Conservation (phyloP, 2,797 vertebrate genomes). For the Trachurus trachurus region DNA sequence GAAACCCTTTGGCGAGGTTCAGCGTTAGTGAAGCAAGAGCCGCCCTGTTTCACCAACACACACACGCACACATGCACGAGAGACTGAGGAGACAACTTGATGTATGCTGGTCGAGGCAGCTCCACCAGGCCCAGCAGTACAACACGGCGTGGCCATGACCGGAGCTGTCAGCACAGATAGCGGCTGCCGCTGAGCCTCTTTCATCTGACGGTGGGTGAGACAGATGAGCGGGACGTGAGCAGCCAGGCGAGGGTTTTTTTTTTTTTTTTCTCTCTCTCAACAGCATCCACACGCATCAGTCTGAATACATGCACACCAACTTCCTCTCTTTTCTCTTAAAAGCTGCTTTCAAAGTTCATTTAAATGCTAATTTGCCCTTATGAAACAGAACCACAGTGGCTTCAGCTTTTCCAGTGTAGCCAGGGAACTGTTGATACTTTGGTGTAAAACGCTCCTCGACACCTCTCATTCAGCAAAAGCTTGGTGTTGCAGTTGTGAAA, state of each 20-base stretch:
- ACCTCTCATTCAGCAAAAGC: neutral
- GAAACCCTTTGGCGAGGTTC: constrained; percentile 7
- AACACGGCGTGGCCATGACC: constrained; percentile 1
- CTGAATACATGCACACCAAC: constrained; percentile 14
- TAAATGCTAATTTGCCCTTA: constrained; percentile 47
- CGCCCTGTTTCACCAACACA: neutral
- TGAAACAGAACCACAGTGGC: constrained; percentile 3
- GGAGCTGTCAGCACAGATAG: constrained; percentile 39
- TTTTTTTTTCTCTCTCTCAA: neutral
- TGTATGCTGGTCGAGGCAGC: constrained; percentile 12
- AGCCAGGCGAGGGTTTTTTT: constrained; percentile 14
- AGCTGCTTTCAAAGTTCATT: constrained; percentile 38
- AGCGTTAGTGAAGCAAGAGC: neutral
- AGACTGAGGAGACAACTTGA: constrained; percentile 22
- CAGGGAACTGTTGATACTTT: neutral
- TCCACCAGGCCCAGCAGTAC: constrained; percentile 10
- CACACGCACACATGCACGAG: neutral
- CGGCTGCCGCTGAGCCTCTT: neutral
- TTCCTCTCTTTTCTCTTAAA: constrained; percentile 25
- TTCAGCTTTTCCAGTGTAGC: neutral
- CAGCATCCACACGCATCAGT: neutral
- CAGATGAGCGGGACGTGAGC: constrained; percentile 20
- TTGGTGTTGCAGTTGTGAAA: constrained; percentile 3
- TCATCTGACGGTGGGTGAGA: constrained; percentile 31
- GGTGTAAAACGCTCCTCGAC: neutral